Base-by-base conservation (phyloP, 2,888 invertebrate species). In the Microctonus aethiopoides region DNA sequence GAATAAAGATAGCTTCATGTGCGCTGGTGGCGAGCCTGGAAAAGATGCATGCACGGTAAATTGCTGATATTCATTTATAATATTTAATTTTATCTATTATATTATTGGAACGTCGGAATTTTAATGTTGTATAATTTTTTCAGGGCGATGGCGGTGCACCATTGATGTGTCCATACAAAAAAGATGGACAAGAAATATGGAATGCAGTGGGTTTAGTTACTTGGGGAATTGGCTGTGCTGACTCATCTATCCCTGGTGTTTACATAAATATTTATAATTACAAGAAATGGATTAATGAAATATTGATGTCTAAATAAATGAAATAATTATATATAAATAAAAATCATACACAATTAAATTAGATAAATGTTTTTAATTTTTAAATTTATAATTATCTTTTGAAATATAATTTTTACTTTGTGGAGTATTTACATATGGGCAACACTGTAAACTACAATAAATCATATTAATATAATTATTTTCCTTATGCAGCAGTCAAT, bases 11-110 rank as follows among this genome's bases (percentile, higher is more conserved):
- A 92, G 92, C 36, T 94, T 95, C 81, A 86, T 94, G 10, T 95
- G 95, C 79, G 95, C 94, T 41, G 95, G 95, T 1, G 94, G 94
- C 0, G 92, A 93, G 82, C 84, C 88, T 3, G 92, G 91, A 71
- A 93, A 92, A 81, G 95, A 95, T 83, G 91, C 94, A 29, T 95
- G 94, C 87, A 93, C 93, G 62, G 93, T 93, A 87, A 88, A 89
- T 68, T 75, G n/a, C n/a, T n/a, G n/a, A n/a, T 75, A 16, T 52
- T n/a, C 10, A 7, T 13, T 22, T n/a, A 34, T 57, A 20, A 22
- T 41, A n/a, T n/a, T 11, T 24, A n/a, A 13, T 39, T 63, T 60
- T 73, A 61, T 56, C 13, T 39, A 29, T 29, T 16, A 63, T 63
- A 22, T 36, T 78, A 69, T 70, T 77, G n/a, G 0, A 76, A 78